Percentiles rank a stretch among this genome's conserved stretches.
phyloP scores from a whole-genome alignment of 2,113 vertebrate species.

The Cyanoramphus novaezelandiae region DNA sequence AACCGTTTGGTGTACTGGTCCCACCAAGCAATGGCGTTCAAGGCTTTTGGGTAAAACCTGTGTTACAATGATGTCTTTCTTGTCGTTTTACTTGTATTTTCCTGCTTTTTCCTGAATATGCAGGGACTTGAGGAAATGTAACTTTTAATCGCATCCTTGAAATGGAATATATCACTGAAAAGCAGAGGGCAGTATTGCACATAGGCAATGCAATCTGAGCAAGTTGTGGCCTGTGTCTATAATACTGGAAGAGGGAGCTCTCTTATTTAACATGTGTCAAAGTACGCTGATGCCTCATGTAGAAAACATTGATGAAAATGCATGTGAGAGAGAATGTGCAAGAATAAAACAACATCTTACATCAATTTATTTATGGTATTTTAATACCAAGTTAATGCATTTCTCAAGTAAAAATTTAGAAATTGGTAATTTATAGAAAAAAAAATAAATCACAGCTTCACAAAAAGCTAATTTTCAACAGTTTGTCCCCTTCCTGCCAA shows the following conservation, averaged over 20 bases:
- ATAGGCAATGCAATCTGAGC: neutral
- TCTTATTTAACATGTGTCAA: neutral
- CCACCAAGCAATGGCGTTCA: fast-evolving
- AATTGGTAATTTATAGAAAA: slow-evolving; percentile 66
- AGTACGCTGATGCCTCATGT: neutral
- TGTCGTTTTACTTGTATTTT: fast-evolving
- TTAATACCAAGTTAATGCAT: slow-evolving; percentile 55
- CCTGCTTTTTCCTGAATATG: neutral
- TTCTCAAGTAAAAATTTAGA: slow-evolving; percentile 75
- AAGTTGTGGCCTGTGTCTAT: neutral
- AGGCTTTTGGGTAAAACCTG: neutral
- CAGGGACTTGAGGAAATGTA: neutral
- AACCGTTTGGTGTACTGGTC: fast-evolving
- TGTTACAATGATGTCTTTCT: fast-evolving
- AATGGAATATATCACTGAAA: neutral
- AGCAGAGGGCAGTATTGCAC: neutral
- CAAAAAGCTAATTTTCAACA: slow-evolving; percentile 68
- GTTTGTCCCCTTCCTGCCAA: slow-evolving; percentile 44
- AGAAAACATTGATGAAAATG: neutral
- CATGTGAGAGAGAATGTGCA: neutral
- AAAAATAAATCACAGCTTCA: slow-evolving; percentile 67
- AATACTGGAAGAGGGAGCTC: neutral
- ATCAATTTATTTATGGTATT: slow-evolving; percentile 53
- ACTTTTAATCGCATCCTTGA: neutral
- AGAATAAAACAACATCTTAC: slow-evolving; percentile 43